Evolutionary conservation across 1,140 invertebrate species (phyloP), one percentile per base, ranked within the genome.

Genomic region (Eumeta japonica): DNA sequence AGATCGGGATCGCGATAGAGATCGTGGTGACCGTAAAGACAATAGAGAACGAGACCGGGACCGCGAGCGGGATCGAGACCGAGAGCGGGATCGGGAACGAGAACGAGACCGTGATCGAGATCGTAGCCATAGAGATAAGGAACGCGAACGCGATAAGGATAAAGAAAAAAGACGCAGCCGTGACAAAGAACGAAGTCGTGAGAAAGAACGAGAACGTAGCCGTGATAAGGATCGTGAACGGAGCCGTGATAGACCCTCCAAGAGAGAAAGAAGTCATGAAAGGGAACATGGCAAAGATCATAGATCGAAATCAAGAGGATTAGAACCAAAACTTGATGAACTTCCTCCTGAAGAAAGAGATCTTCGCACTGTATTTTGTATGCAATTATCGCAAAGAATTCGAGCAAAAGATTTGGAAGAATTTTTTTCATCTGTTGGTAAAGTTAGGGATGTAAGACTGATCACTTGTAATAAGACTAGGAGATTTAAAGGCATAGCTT

Each of bases 391-490:
- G 40, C 91, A 97, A 56, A 81, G 93, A 48, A 94, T 98, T 50
- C 82, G 96, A 41, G 91, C 92, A 7, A 83, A 95, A 40, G 97
- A 99, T 72, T 76, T 99, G 19, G 97, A 99, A 78, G 96, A 99
- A 73, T 99, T 99, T 70, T 99, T 99, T 64, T 97, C 93, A 2
- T 91, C 93, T 38, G 96, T 99, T 39, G 97, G 97, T 24, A 97
- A 97, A 82, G 96, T 98, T 13, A 83, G 94, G 52, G 97, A 99
- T 81, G 97, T 99, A 7, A 81, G 95, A 59, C 84, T 99, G 43
- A 99, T 99, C 28, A 97, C 94, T 28, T 98, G 98, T 72, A 98
- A 98, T 66, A 98, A 98, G 76, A 99, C 97, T 0, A 83, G 97
- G 52, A 79, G 96, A 48, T 99, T 98, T 52, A 99, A 99, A 78